Base-by-base conservation (phyloP, 2,888 invertebrate genomes). In the Hyposoter didymator region DNA sequence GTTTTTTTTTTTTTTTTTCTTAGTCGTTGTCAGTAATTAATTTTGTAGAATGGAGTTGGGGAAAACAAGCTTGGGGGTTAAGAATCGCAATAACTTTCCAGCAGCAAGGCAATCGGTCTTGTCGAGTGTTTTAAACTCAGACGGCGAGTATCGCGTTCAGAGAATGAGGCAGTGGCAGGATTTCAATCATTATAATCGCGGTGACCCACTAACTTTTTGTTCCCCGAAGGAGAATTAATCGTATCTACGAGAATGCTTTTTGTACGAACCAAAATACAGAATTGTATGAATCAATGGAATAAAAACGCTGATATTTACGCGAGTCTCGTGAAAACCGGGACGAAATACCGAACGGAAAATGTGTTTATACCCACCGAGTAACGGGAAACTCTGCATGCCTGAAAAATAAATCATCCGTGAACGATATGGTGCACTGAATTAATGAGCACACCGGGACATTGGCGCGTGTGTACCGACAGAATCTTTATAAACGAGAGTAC, bases 351-450 rank as follows among this genome's bases (percentile, higher is more conserved):
- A 66, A 52, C 19, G 59, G 59, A n/a, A 62, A 47, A 28, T 35
- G 8, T 14, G 45, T 76, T 28, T 52, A 74, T 69, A n/a, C 43
- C 35, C 55, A 12, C 35, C 62, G 35, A 43, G 59, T 64, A 35
- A 32, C 62, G 6, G 32, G 28, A 49, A 22, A 43, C 32, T 17
- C 17, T 32, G 17, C 28, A 10, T 49, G 45, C 43, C 35, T 64
- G 73, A 70, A 47, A 70, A 64, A 84, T 82, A 43, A 78, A 84
- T 78, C 64, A 82, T 52, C 47, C 43, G 55, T n/a, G 47, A 78
- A 52, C 66, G 64, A 72, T 52, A 66, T 62, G 64, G 55, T 19
- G 14, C 52, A 62, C 35, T 35, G 55, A 66, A 76, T 83, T 83
- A 84, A 84, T 72, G 75, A 47, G 64, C 55, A 55, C 62, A 49